Evolutionary conservation across 2,888 invertebrate genomes (phyloP), one percentile per base, ranked within the genome.

Genomic region (Acleris literana): DNA sequence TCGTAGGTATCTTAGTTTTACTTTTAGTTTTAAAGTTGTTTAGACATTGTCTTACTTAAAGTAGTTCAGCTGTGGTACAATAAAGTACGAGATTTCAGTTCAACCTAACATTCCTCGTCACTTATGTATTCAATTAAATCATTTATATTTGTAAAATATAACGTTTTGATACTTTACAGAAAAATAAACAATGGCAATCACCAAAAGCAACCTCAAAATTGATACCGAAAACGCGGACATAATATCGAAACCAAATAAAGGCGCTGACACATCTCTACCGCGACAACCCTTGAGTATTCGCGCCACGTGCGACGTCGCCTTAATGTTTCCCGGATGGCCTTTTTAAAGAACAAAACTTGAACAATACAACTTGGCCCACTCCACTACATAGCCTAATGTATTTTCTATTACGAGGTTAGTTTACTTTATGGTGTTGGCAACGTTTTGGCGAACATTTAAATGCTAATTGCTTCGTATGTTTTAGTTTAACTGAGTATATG

Each of bases 281-380:
- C 56, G 56, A 57, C 68, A 65, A 64, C 68, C 69, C 63, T 69
- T 72, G 67, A 69, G 68, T 68, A 84, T 81, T 81, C 84, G 57
- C 66, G 72, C 74, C 85, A 85, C 85, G 83, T 85, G 72, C 70
- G 69, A 60, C 69, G 80, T 80, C 80, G 78, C 77, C 76, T 78
- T 83, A 82, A 83, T 81, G 81, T 81, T 78, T 74, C 77, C 76
- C 63, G 65, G 70, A 71, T 71, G 78, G 76, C 79, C 79, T 84
- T 84, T 83, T 77, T 76, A 82, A 82, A 83, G 82, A 83, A 83
- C 82, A 82, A 83, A 84, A 83, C 81, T 82, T 75, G 75, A 56
- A 62, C 68, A 63, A 63, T 63, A 63, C 63, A 65, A 58, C 68
- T 68, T 68, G 60, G 60, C 64, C 59, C 46, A 63, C 56, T 68